phyloP scores from a whole-genome alignment of 2,113 vertebrate species.

The Phylloscopus whistleri region DNA sequence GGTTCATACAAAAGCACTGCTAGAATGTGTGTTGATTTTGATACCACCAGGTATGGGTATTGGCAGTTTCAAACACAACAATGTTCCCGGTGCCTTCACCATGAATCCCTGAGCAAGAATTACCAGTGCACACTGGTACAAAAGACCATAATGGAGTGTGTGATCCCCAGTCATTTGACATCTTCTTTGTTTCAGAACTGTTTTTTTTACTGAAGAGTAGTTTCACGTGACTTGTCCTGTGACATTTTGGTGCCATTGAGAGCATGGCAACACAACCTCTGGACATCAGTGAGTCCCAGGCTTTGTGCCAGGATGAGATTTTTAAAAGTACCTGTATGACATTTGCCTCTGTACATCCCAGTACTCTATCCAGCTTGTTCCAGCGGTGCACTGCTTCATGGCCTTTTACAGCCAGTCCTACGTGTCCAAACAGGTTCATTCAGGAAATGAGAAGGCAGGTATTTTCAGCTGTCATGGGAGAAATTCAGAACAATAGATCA shows the following conservation, averaged over 20 bases:
- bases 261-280: background rate
- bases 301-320: background rate
- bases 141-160: background rate
- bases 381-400: rapidly evolving
- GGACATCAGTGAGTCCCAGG: background rate
- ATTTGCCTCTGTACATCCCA: background rate
- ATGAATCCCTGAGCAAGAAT: background rate
- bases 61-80: background rate
- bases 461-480: background rate
- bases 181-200: background rate
- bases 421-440: background rate
- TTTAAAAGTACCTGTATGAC: background rate
- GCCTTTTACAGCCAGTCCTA: background rate
- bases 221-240: background rate
- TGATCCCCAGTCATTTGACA: background rate
- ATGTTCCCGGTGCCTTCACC: background rate
- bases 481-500: background rate
- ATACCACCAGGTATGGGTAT: background rate
- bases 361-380: background rate
- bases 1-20: background rate
- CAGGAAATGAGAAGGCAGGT: background rate
- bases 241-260: background rate
- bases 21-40: background rate
- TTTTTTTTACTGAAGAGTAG: background rate
- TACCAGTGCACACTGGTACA: background rate